phyloP scores from a whole-genome alignment of 2,113 vertebrate species.

The Serilophus lunatus region DNA sequence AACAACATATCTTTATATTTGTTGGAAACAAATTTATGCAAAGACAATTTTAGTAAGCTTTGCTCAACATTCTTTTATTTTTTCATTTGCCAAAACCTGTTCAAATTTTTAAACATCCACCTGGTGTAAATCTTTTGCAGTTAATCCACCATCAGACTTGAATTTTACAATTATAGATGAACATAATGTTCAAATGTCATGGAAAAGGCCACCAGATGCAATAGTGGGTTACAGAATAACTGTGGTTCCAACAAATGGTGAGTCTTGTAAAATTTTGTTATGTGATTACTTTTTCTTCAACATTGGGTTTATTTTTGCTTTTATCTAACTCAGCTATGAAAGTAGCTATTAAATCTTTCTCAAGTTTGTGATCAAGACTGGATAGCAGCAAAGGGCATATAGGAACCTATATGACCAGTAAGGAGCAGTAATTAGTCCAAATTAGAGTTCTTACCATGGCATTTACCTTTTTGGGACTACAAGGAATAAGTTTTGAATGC shows the following conservation, averaged over 20 bases:
- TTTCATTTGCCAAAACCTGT: conserved; percentile 22
- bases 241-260: conserved; percentile 86
- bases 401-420: too few species aligned
- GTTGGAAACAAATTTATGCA: conserved; percentile 92
- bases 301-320: background rate
- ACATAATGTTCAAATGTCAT: conserved; percentile 92
- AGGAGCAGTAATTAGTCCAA: background rate
- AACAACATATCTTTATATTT: conserved; percentile 88
- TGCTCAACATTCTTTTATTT: conserved; percentile 63
- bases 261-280: conserved; percentile 32
- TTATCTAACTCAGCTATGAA: background rate
- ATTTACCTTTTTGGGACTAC: background rate
- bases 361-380: background rate
- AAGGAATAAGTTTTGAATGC: background rate
- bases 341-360: background rate
- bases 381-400: background rate
- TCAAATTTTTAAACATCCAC: conserved; percentile 42
- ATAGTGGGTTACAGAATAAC: conserved; percentile 91
- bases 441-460: background rate
- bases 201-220: conserved; percentile 79
- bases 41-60: conserved; percentile 78
- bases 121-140: conserved; percentile 78
- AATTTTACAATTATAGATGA: conserved; percentile 96
- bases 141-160: conserved; percentile 90
- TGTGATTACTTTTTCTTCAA: background rate